These are phyloP conservation scores for Pampus argenteus DNA, from an alignment of 2,797 vertebrate species.

Conservation along the genomic window DNA sequence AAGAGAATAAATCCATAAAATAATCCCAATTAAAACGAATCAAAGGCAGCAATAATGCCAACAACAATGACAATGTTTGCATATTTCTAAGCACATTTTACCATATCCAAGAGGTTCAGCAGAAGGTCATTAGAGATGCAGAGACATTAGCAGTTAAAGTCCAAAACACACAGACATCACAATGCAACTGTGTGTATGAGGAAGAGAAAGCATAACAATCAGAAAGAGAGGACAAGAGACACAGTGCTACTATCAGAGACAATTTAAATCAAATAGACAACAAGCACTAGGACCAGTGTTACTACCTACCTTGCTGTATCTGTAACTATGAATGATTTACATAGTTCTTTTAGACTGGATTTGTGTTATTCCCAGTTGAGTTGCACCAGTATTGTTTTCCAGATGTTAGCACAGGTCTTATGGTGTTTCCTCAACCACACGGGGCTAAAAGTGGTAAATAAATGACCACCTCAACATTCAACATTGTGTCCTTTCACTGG, in stretches of 20 bases:
- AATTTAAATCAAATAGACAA: neutral
- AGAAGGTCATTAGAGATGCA: neutral
- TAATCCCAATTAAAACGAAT: neutral
- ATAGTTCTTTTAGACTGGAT: neutral
- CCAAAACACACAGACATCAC: neutral
- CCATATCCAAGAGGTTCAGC: neutral
- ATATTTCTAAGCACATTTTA: neutral
- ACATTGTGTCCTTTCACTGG: neutral
- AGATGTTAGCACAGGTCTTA: neutral
- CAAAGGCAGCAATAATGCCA: neutral
- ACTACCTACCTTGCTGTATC: neutral
- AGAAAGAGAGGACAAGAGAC: neutral
- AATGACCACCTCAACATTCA: neutral
- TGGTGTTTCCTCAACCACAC: conserved; percentile 3
- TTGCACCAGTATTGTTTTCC: neutral
- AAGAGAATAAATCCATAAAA: neutral
- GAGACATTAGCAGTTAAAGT: neutral
- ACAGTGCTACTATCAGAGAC: neutral
- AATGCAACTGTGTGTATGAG: neutral
- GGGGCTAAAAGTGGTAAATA: neutral
- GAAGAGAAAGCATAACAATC: conserved; percentile 18
- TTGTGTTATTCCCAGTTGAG: neutral
- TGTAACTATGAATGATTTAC: neutral
- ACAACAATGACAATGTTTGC: neutral
- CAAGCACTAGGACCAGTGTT: neutral